These are phyloP conservation scores for Acanthosepion pharaonis DNA, from an alignment of 2,888 invertebrate genomes.

Conservation along the genomic window DNA sequence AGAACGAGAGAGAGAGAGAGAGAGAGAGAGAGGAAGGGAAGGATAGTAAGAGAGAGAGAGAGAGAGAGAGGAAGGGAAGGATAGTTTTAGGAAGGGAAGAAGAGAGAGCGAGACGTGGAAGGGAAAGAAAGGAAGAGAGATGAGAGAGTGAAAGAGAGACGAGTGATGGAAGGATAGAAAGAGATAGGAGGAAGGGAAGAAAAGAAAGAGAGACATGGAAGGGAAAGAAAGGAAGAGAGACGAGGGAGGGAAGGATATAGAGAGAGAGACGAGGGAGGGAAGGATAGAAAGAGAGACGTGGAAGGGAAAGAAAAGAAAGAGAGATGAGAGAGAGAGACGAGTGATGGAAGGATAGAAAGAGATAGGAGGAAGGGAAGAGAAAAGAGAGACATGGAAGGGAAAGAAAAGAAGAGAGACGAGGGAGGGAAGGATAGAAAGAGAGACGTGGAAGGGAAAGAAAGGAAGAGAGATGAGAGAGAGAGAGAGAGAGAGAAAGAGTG, in stretches of 20 bases:
- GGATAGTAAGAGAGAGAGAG: accelerated
- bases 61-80: neutral
- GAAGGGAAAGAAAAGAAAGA: too few species aligned
- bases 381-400: neutral
- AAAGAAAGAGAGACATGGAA: neutral
- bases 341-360: neutral
- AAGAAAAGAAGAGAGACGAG: neutral
- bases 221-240: neutral
- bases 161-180: neutral
- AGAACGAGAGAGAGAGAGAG: accelerated
- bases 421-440: neutral
- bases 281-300: neutral
- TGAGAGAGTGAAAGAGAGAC: neutral
- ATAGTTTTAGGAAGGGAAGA: too few species aligned
- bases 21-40: neutral
- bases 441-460: neutral
- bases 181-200: neutral
- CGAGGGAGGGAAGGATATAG: too few species aligned
- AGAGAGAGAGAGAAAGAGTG: neutral
- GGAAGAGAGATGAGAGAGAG: neutral
- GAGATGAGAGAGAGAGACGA: neutral
- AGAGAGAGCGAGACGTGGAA: neutral
- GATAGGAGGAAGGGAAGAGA: neutral
- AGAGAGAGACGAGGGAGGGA: neutral
- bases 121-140: neutral